These are phyloP conservation scores for Eristalis intricaria DNA, from an alignment of 2,888 invertebrate genomes.

Conservation along the genomic window DNA sequence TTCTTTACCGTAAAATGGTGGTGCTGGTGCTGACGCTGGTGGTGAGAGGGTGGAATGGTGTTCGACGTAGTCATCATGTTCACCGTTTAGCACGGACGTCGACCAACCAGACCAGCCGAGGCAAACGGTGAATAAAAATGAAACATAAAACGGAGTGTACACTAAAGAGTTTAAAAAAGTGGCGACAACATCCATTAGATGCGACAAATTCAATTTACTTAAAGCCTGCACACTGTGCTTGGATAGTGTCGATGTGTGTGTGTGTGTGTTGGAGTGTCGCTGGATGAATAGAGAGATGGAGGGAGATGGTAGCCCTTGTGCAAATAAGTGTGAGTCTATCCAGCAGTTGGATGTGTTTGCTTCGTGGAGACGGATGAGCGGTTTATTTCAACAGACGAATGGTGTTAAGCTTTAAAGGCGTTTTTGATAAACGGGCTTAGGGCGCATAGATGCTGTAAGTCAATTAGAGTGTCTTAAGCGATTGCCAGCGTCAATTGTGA, in stretches of 20 bases:
- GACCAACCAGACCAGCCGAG: conserved; percentile 4
- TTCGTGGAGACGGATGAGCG: not conserved
- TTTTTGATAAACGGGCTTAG: not conserved
- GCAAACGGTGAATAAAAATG: conserved; percentile 49
- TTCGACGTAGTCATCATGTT: conserved; percentile 1
- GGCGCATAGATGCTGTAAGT: not conserved
- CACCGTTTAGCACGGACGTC: not conserved
- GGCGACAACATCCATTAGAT: conserved; percentile 64
- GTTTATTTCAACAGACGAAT: not conserved
- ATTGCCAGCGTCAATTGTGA: not conserved
- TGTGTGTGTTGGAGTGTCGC: not conserved
- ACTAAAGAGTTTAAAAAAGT: conserved; percentile 45
- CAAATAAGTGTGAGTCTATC: not conserved
- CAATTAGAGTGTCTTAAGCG: not conserved
- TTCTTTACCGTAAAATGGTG: not conserved
- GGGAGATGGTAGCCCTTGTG: not conserved
- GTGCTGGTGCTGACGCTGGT: not conserved
- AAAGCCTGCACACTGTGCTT: conserved; percentile 22
- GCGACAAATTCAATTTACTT: conserved; percentile 63
- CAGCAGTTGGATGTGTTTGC: not conserved
- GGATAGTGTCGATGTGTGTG: not conserved
- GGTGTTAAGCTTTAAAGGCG: not conserved
- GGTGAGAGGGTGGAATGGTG: not conserved
- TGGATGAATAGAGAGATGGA: not conserved
- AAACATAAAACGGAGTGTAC: conserved; percentile 31